Evolutionary conservation across 2,888 invertebrate species (phyloP).

Genomic region (Noctua pronuba): DNA sequence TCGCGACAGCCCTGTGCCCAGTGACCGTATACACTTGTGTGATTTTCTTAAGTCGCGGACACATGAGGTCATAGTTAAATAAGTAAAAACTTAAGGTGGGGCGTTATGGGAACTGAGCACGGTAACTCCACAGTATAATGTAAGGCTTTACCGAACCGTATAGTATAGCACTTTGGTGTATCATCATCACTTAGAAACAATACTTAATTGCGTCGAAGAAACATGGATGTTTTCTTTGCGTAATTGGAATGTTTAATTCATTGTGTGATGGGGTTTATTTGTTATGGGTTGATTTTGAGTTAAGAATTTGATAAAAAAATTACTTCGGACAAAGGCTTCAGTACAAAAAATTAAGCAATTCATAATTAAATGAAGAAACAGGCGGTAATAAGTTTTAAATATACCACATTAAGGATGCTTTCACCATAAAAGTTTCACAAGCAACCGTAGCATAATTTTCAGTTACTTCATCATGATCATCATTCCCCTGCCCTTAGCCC

Average conservation of each 20-base stretch:
- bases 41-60: conserved; percentile 90
- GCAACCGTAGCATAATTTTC: no score
- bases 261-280: neutral
- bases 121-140: conserved; percentile 86
- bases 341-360: neutral
- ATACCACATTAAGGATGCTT: no score
- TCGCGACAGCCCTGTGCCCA: conserved; percentile 80
- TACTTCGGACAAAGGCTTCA: neutral
- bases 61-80: conserved; percentile 90
- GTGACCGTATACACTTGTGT: conserved; percentile 83
- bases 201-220: conserved; percentile 51
- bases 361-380: neutral
- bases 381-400: neutral
- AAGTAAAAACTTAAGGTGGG: conserved; percentile 88
- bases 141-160: conserved; percentile 85
- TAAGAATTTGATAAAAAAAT: neutral
- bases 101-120: conserved; percentile 91
- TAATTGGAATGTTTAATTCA: conserved; percentile 17
- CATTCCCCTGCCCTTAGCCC: no score
- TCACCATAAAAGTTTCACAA: neutral
- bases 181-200: conserved; percentile 76
- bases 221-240: conserved; percentile 25
- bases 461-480: no score
- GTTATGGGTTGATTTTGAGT: neutral
- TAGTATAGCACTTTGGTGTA: conserved; percentile 81